Base-by-base conservation (phyloP, 2,113 vertebrate species). In the Nothobranchius furzeri region DNA sequence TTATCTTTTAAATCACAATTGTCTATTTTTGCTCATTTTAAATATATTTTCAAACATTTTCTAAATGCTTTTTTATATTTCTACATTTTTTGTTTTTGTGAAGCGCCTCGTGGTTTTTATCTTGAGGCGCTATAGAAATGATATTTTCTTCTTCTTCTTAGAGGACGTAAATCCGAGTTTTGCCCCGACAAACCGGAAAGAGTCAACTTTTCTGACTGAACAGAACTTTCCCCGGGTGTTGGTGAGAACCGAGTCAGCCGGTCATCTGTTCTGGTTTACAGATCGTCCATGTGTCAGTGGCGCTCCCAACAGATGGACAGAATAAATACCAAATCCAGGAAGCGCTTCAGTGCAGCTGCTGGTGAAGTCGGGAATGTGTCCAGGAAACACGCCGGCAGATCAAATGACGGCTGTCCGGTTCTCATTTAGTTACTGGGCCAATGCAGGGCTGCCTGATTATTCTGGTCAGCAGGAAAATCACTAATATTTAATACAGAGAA, bases 251-350 rank as follows among this genome's bases (percentile, higher is more conserved):
- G 60, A 83, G 66, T 81, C 81, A 84, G 60, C 59, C 10, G 2
- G 24, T 78, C 72, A 40, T 81, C 83, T 83, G 80, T 48, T 76
- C 61, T 70, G 72, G 57, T 75, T 74, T 60, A 79, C 77, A 85
- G 66, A 85, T 68, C 78, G 67, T 79, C 45, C 20, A 12, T 55
- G 64, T 82, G 76, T 84, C 78, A 72, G 66, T 30, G 12, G 58
- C 54, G 67, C 76, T 72, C 25, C 3, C 43, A 46, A 72, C 81
- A 82, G 85, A 84, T 79, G 85, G 85, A 82, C 63, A 7, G 75
- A 74, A 78, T 68, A 69, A 72, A 84, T 53, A 58, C 52, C 14
- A 62, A 62, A 81, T 56, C 75, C 49, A 45, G 6, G 24, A 43
- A 48, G 54, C 30, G 30, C 51, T 45, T 40, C 17, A 24, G 58